Evolutionary conservation across 2,113 vertebrate genomes (phyloP), one percentile per base, ranked within the genome.

Genomic region (Dicerorhinus sumatrensis): DNA sequence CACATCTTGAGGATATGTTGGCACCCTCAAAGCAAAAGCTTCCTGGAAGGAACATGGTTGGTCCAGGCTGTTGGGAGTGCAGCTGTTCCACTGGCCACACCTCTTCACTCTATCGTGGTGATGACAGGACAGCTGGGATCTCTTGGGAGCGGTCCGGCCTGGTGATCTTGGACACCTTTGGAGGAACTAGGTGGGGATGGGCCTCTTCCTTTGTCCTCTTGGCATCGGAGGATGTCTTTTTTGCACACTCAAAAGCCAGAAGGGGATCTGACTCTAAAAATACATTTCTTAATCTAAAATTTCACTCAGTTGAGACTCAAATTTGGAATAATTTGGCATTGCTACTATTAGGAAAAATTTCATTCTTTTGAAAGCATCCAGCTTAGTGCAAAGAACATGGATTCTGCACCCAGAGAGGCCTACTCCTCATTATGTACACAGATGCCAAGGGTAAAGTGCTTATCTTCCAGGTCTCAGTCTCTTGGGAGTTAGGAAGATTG

Each of bases 1-100:
- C 33, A n/a, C 14, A 10, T 46, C 56, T 73, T 20, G 36, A 7
- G 23, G 39, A 25, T 33, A 5, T 5, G 21, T 36, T 8, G 69
- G 46, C 1, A 29, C 5, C 48, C 13, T 94, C n/a, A 54, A 11
- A 27, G 36, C 62, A 39, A 25, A 79, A n/a, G 29, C 9, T 39
- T 23, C 18, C 48, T 42, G 62, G 62, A 16, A 17, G 20, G 67
- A 51, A 23, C 13, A 18, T 29, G 12, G 46, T 20, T 4, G 14
- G 60, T 11, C 17, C 6, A 33, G 23, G 46, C 62, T 48, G 4
- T 9, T 62, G 36, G 16, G 2, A 27, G 6, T 16, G 60, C 8
- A 4, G 20, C 60, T 39, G 20, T 14, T 70, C 39, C 7, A 0
- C 2, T 3, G 10, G 39, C 42, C 12, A 1, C 4, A 16, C 9